Percentiles rank a stretch among this genome's conserved stretches.
Conservation (phyloP, 2,888 invertebrate species). For the Cremastinae sp. region DNA sequence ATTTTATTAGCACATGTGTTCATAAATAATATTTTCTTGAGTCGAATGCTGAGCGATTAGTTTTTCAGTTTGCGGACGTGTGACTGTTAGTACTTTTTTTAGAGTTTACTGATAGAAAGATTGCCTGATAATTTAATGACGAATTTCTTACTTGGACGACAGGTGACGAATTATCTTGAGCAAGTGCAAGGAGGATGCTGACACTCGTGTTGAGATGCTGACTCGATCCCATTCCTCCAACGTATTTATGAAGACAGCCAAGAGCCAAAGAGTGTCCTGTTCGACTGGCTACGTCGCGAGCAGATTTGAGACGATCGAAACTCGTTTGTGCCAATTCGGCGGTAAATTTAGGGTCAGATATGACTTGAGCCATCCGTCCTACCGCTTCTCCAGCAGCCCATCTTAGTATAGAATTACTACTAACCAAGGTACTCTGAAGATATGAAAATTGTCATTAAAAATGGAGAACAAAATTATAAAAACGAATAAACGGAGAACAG, state of each 20-base stretch:
- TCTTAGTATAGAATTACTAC: constrained; percentile 89
- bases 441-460: background rate
- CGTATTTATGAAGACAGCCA: constrained; percentile 97
- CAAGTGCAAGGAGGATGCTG: constrained; percentile 95
- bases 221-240: constrained; percentile 97
- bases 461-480: background rate
- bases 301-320: constrained; percentile 92
- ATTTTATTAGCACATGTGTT: constrained; percentile 1
- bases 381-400: constrained; percentile 98
- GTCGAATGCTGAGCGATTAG: background rate
- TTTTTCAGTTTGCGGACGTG: too few species aligned
- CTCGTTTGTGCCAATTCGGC: constrained; percentile 94
- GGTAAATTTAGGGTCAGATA: constrained; percentile 92
- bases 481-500: too few species aligned
- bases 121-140: too few species aligned
- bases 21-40: constrained; percentile 17
- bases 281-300: constrained; percentile 92
- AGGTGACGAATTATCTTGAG: constrained; percentile 95
- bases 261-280: constrained; percentile 94
- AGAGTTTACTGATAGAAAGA: too few species aligned
- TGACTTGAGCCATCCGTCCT: constrained; percentile 95
- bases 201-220: constrained; percentile 97
- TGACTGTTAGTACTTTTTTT: too few species aligned
- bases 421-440: constrained; percentile 86
- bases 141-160: constrained; percentile 89